Base-by-base conservation (phyloP, 1,140 invertebrate genomes). In the Micrasema minimum region DNA sequence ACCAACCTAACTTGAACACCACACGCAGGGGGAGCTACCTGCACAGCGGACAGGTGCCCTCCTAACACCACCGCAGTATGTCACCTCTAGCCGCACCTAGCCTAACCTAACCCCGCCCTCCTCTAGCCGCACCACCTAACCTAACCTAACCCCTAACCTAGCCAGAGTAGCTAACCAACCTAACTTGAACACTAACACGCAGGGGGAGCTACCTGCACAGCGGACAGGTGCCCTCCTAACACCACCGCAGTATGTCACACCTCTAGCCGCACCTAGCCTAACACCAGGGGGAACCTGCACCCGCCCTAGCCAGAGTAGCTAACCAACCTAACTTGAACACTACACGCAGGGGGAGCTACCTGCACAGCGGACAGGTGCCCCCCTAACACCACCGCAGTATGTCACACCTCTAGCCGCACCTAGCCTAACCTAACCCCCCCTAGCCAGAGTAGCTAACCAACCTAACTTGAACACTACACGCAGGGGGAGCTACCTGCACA, bases 141-240 rank as follows among this genome's bases (percentile, higher is more conserved):
- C n/a, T n/a, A n/a, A n/a, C n/a, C n/a, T n/a, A n/a, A n/a, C n/a
- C n/a, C n/a, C n/a, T n/a, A 18, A 23, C 53, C 18, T 22, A 37
- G n/a, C n/a, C n/a, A n/a, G 7, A 31, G 26, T 31, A 31, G 7
- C 26, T 31, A 31, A 31, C 26, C 26, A 31, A 31, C 26, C 26
- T 31, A 31, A 31, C 26, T 31, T 7, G 7, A 31, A 5, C 11
- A 38, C n/a, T 16, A n/a, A 99, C 79, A 99, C 96, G 7, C 93
- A 97, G 82, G 96, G 99, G 80, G 97, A 99, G 85, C 87, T 99
- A 48, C 85, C 78, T 87, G 53, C 73, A 75, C 53, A 75, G 69
- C 20, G 73, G 73, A 57, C 73, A 75, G 69, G 46, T 75, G n/a
- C 73, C 69, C 41, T 57, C 67, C 41, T 69, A 51, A 69, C 57